Evolutionary conservation across 2,888 invertebrate species (phyloP), one percentile per base, ranked within the genome.

Genomic region (Harpagoxenus sublaevis): DNA sequence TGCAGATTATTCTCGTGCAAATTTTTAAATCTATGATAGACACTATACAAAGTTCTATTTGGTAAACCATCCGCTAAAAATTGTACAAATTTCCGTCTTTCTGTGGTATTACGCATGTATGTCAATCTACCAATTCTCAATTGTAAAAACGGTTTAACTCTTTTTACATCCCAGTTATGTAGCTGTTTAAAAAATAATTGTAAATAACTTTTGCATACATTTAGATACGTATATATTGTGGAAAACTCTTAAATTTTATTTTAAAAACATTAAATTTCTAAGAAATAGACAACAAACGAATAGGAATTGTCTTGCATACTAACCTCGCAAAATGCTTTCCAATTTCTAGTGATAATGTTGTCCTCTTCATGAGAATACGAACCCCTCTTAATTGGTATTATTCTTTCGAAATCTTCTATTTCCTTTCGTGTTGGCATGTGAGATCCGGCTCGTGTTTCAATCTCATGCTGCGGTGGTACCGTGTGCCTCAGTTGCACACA

Each of bases 21-120:
- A 75, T 88, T 91, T 86, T 88, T 91, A 84, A 94, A 95, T 88
- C 94, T 91, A 28, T 93, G 90, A 84, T 93, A 93, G 65, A 95
- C 92, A 79, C 94, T 94, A 66, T 94, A 94, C n/a, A 95, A 85
- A 18, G 92, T 92, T 86, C 95, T 89, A 39, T 92, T 62, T 42
- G 91, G 91, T 55, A 95, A 88, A 4, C 91, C 93, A 85, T 92
- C 85, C 0, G 94, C 94, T 85, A 95, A 84, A 87, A 94, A 94
- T 71, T 94, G 94, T 12, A 93, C 92, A 88, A 95, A 95, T 68
- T 89, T 93, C 23, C 84, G 88, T 83, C 94, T 90, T 53, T 94
- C 88, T 1, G 10, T 65, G 39, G 84, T 73, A 51, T 79, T 89
- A 23, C 89, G 82, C 9, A 93, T 89, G 45, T 91, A 87, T 31